Percentiles rank a stretch among this genome's conserved stretches.
Evolutionary conservation across 2,113 vertebrate genomes (phyloP).

Genomic region (Psephotus haematonotus): DNA sequence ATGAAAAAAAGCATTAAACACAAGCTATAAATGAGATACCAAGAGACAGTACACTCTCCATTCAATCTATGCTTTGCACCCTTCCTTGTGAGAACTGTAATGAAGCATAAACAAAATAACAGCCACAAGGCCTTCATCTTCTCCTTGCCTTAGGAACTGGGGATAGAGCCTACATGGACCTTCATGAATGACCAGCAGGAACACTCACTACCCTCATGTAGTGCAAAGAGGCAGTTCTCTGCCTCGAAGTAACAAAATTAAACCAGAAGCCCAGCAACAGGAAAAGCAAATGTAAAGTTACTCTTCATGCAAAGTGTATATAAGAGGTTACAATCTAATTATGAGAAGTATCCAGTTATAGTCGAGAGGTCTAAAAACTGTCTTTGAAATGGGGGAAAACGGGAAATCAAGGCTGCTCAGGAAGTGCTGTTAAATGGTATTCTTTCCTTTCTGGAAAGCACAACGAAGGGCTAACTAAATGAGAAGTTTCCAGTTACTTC

Average conservation of each 20-base stretch:
- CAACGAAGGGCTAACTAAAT: neutral
- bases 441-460: neutral
- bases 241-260: neutral
- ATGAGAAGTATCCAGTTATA: neutral
- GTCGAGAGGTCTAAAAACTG: neutral
- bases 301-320: neutral
- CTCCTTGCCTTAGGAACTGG: neutral
- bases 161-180: neutral
- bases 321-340: neutral
- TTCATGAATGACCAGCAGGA: neutral
- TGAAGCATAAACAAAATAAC: neutral
- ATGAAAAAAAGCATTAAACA: neutral
- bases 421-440: neutral
- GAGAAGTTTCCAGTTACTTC: neutral
- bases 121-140: neutral
- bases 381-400: neutral
- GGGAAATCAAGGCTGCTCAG: neutral
- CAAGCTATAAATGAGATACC: neutral
- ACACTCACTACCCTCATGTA: neutral
- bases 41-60: neutral
- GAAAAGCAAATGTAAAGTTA: neutral
- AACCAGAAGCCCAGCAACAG: neutral
- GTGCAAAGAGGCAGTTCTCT: neutral
- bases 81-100: neutral
- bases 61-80: neutral